Evolutionary conservation across 1,140 invertebrate genomes (phyloP), one percentile per base, ranked within the genome.

Genomic region (Melanaphis sacchari): DNA sequence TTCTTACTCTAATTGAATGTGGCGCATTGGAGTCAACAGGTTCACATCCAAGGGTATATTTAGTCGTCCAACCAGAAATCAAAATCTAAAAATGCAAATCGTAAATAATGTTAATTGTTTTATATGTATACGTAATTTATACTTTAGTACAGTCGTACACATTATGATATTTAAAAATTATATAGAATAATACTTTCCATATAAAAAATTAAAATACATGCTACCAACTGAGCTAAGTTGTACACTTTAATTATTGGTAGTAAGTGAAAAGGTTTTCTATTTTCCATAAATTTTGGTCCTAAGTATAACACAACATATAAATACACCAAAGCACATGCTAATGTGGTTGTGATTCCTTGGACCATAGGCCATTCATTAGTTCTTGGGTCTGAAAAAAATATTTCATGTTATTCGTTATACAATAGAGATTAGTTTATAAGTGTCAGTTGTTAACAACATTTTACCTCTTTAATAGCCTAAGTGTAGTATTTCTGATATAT

Each of bases 251-350:
- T 94, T 52, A 94, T 93, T 81, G 87, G 90, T 76, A 93, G 89
- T 52, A 94, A 59, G 6, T 94, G 93, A 93, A 93, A 94, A 5
- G 94, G 90, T 84, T 94, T 94, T 93, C 96, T 94, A 93, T 96
- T 94, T 93, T 95, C 95, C 96, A 96, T 96, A 59, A 95, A 95
- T 92, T 95, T 96, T 21, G 98, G 98, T 1, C 98, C 98, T 96
- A 97, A 97, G 88, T 96, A 96, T 31, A 97, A 95, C 3, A 98
- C 96, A 91, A 97, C 96, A 82, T 96, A 95, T 82, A 91, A 95
- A 94, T 98, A 98, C 22, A 96, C 95, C 15, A 95, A 94, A 88
- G 98, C 95, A 24, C 98, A 95, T 3, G 94, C 94, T 9, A 96
- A 24, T 0, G 95, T 95, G 9, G 96, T 95, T 94, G 96, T 96